These are phyloP conservation scores for Platerodrilus igneus DNA, from an alignment of 2,888 invertebrate genomes.

Conservation along the genomic window DNA sequence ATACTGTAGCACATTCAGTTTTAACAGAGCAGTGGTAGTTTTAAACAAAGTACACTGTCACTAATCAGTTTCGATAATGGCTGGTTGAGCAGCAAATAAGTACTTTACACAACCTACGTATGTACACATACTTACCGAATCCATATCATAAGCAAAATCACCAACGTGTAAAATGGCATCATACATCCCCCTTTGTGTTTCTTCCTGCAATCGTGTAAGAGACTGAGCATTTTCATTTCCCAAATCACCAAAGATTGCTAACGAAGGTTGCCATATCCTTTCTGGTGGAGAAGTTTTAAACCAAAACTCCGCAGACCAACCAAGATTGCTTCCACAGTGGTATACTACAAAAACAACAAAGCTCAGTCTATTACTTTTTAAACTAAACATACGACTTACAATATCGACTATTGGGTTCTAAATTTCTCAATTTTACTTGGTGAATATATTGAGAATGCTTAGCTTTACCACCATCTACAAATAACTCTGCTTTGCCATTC, in stretches of 20 bases:
- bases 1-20: too few relatives aligned
- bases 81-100: too few relatives aligned
- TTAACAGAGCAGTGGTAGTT: too few relatives aligned
- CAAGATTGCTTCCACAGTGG: slow-evolving; percentile 71
- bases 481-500: slow-evolving; percentile 56
- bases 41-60: too few relatives aligned
- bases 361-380: too few relatives aligned
- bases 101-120: too few relatives aligned
- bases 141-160: slow-evolving; percentile 94
- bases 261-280: slow-evolving; percentile 67
- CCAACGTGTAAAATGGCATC: slow-evolving; percentile 89
- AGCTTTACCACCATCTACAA: slow-evolving; percentile 69
- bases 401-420: slow-evolving; percentile 62
- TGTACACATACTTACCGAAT: slow-evolving; percentile 58
- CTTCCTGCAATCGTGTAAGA: slow-evolving; percentile 76
- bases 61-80: too few relatives aligned
- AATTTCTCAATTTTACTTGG: slow-evolving; percentile 59
- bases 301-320: slow-evolving; percentile 78
- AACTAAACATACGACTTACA: slow-evolving; percentile 43
- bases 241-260: slow-evolving; percentile 92
- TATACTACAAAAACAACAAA: slow-evolving; percentile 48
- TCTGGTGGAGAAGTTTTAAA: slow-evolving; percentile 68
- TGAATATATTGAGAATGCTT: slow-evolving; percentile 72
- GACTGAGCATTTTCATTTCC: slow-evolving; percentile 90
- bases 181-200: slow-evolving; percentile 72